Percentiles rank a stretch among this genome's conserved stretches.
Conservation (phyloP, 2,797 vertebrate species). For the Hoplostethus mediterraneus region DNA sequence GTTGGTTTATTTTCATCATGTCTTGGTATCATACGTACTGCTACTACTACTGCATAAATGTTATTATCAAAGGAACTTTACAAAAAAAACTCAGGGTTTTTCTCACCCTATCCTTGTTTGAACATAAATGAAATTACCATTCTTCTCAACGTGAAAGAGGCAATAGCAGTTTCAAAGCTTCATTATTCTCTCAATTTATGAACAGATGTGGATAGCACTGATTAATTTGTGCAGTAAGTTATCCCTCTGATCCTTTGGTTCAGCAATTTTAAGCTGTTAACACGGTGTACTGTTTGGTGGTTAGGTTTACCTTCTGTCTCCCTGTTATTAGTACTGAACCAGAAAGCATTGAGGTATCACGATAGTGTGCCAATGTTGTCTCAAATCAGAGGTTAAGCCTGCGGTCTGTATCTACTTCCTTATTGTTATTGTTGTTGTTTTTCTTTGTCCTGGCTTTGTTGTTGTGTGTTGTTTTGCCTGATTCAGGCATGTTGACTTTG, state of each 20-base stretch:
- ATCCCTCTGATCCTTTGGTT: background rate
- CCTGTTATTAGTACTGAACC: background rate
- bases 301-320: slow-evolving; percentile 3
- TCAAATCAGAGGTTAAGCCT: slow-evolving; percentile 56
- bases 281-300: background rate
- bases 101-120: background rate
- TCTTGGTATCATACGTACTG: background rate
- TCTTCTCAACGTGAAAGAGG: slow-evolving; percentile 33
- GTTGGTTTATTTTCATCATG: background rate
- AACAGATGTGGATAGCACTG: background rate
- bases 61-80: background rate
- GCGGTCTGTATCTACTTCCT: slow-evolving; percentile 58
- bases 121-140: background rate
- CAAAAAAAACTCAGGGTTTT: background rate
- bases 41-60: background rate
- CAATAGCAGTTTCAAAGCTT: slow-evolving; percentile 7
- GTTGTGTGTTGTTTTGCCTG: slow-evolving; percentile 68
- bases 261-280: background rate
- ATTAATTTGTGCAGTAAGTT: background rate
- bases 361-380: slow-evolving; percentile 55
- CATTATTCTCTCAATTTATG: background rate
- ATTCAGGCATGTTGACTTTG: slow-evolving; percentile 64
- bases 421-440: slow-evolving; percentile 60
- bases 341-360: slow-evolving; percentile 8
- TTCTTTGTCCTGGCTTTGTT: slow-evolving; percentile 69